Conservation (phyloP, 2,888 invertebrate species). For the Nebria brevicollis region DNA sequence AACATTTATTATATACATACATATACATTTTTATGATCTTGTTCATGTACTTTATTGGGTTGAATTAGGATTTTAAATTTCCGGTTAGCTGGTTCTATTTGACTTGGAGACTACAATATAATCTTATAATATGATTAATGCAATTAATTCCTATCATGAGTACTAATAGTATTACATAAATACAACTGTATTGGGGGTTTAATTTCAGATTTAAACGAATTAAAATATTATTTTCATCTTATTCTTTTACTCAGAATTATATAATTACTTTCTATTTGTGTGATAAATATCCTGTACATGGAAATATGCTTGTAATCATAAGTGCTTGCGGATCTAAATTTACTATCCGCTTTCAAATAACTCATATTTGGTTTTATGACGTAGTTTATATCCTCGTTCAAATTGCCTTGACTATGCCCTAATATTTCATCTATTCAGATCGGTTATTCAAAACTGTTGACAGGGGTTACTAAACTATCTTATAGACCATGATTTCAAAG, state of each 20-base stretch:
- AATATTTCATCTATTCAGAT: neutral
- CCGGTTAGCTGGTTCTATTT: neutral
- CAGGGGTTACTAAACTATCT: neutral
- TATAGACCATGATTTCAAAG: neutral
- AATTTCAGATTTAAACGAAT: neutral
- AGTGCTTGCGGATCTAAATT: neutral
- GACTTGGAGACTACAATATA: neutral
- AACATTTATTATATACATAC: too few relatives aligned
- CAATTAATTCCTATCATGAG: neutral
- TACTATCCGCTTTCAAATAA: neutral
- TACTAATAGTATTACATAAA: neutral
- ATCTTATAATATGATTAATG: neutral
- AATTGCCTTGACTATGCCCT: constrained; percentile 40
- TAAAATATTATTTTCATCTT: neutral
- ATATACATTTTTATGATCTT: too few relatives aligned
- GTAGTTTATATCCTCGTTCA: constrained; percentile 29
- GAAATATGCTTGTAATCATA: neutral
- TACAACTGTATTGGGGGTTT: neutral
- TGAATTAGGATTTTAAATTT: neutral
- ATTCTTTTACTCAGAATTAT: neutral
- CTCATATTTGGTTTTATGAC: neutral
- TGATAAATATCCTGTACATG: neutral
- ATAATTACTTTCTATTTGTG: neutral
- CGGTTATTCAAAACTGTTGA: neutral
- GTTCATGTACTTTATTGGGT: too few relatives aligned